These are phyloP conservation scores for Gastrophysa polygoni DNA, from an alignment of 2,888 invertebrate genomes.

Conservation along the genomic window DNA sequence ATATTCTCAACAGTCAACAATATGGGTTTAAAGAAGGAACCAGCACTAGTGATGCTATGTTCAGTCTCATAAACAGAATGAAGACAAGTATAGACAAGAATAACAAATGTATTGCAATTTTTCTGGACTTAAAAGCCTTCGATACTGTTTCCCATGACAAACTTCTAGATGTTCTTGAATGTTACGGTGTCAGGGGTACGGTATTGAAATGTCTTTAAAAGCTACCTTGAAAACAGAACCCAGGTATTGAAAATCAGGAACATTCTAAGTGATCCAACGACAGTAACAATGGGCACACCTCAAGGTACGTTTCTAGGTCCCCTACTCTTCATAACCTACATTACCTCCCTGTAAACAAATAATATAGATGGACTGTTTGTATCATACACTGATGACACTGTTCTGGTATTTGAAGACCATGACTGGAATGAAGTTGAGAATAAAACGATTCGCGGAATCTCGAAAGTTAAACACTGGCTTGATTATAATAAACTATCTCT, in stretches of 20 bases:
- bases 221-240: constrained; percentile 2
- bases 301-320: constrained; percentile 14
- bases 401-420: constrained; percentile 6
- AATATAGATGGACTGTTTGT: constrained; percentile 7
- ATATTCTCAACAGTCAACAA: constrained; percentile 12
- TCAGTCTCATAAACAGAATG: not conserved
- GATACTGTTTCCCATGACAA: constrained; percentile 7
- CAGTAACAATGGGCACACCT: constrained; percentile 6
- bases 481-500: too few species aligned
- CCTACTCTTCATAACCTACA: constrained; percentile 10
- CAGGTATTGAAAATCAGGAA: not conserved
- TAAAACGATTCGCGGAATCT: not conserved
- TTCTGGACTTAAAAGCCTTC: constrained; percentile 20
- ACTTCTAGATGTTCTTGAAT: not conserved
- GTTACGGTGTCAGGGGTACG: constrained; percentile 10
- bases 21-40: constrained; percentile 12
- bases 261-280: not conserved
- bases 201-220: constrained; percentile 6
- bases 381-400: constrained; percentile 14
- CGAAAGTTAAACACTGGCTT: not conserved
- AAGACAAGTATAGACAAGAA: not conserved
- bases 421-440: not conserved
- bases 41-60: constrained; percentile 12
- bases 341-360: not conserved
- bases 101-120: not conserved